Evolutionary conservation across 2,113 vertebrate genomes (phyloP).

Genomic region (Callionymus lyra): DNA sequence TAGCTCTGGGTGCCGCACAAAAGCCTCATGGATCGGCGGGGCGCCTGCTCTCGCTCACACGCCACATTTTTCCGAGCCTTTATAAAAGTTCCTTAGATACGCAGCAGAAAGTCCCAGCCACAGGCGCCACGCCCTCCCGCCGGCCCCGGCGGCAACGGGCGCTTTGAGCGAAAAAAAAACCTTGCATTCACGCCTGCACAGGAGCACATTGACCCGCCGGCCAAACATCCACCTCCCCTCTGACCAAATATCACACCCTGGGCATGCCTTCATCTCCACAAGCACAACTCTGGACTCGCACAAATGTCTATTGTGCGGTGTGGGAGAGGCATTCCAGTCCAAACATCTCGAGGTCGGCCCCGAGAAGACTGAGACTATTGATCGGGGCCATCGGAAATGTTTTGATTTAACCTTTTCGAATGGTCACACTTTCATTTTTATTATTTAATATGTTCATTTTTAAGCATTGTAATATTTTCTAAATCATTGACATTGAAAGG

Average conservation of each 20-base stretch:
- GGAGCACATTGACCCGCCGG: constrained; percentile 42
- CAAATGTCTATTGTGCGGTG: constrained; percentile 26
- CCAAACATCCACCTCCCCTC: constrained; percentile 14
- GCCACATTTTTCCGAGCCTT: constrained; percentile 56
- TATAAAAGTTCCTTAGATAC: constrained; percentile 68
- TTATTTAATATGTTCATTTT: too few relatives aligned
- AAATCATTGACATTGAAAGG: too few relatives aligned
- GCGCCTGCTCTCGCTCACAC: constrained; percentile 40
- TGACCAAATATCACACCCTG: constrained; percentile 23
- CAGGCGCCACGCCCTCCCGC: constrained; percentile 61
- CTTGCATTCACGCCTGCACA: constrained; percentile 10
- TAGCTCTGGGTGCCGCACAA: constrained; percentile 39
- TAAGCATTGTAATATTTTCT: too few relatives aligned
- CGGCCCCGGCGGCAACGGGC: constrained; percentile 48
- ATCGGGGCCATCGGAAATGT: too few relatives aligned
- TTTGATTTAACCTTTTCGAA: too few relatives aligned
- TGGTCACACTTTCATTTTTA: too few relatives aligned
- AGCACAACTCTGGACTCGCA: constrained; percentile 1
- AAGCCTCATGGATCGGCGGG: constrained; percentile 48
- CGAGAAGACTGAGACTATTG: too few relatives aligned
- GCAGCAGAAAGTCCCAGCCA: constrained; percentile 62
- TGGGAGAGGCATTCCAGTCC: constrained; percentile 39
- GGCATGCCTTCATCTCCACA: not conserved
- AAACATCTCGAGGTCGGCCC: constrained; percentile 39
- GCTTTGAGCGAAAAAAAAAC: constrained; percentile 43